Conservation (phyloP, 1,140 invertebrate genomes). For the Globodera ellingtonae region DNA sequence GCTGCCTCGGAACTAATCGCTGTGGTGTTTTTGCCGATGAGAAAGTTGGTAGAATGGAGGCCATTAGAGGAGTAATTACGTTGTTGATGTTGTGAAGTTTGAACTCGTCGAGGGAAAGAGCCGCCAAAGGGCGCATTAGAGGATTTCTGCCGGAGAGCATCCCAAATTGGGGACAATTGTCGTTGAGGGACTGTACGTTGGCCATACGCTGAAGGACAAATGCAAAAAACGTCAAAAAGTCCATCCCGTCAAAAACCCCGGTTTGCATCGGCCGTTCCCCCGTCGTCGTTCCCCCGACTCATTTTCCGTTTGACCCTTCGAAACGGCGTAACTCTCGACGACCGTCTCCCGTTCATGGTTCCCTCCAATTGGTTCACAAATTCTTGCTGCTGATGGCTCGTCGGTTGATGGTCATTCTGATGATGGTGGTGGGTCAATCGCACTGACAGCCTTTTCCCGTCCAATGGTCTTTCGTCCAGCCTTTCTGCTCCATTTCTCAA, state of each 20-base stretch:
- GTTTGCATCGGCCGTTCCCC: background rate
- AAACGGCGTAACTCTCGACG: too few relatives aligned
- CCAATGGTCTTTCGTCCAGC: background rate
- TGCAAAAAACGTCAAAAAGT: background rate
- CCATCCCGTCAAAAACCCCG: background rate
- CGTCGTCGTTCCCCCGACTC: too few relatives aligned
- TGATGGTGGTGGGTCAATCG: too few relatives aligned
- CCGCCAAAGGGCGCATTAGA: background rate
- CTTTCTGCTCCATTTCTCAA: background rate
- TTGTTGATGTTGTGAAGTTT: background rate
- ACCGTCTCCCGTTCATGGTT: too few relatives aligned
- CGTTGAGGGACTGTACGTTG: background rate
- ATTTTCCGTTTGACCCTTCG: too few relatives aligned
- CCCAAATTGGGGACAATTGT: background rate
- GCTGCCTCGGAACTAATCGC: background rate
- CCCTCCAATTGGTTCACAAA: too few relatives aligned
- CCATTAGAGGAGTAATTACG: background rate
- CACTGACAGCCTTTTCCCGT: background rate
- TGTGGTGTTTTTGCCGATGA: background rate
- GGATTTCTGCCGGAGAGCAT: background rate
- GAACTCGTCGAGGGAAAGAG: background rate
- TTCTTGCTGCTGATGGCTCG: too few relatives aligned
- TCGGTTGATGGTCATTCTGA: too few relatives aligned
- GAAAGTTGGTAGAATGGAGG: background rate
- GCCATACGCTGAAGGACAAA: background rate